Evolutionary conservation across 1,140 invertebrate genomes (phyloP), one percentile per base, ranked within the genome.

Genomic region (Eumeta japonica): DNA sequence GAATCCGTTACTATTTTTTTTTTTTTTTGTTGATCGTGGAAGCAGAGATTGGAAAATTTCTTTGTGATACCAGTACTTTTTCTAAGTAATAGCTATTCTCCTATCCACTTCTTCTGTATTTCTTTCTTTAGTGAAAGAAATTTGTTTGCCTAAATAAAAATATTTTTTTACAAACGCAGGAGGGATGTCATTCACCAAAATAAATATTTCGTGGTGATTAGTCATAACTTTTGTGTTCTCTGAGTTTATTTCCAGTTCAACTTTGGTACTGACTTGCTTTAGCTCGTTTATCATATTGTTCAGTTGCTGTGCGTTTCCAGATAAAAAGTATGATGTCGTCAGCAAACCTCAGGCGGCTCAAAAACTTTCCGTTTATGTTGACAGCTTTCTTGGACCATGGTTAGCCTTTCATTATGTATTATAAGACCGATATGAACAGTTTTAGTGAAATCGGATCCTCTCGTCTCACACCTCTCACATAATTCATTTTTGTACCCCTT

Each of bases 391-490:
- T n/a, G n/a, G n/a, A n/a, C n/a, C n/a, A n/a, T n/a, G n/a, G n/a
- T n/a, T n/a, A n/a, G n/a, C n/a, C n/a, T n/a, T n/a, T n/a, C n/a
- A n/a, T n/a, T 24, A 18, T 12, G 42, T 27, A 16, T 15, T 34
- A 24, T 34, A 45, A 2, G n/a, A 40, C 17, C 11, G 40, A 16
- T 36, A 41, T 46, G 27, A 46, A 46, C n/a, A 37, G 11, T 46
- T 38, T 41, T 28, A 39, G 30, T 29, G 39, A 41, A n/a, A n/a
- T n/a, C n/a, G n/a, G n/a, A n/a, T n/a, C n/a, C n/a, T 19, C 40
- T 17, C 43, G 45, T 40, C 37, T 39, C 0, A 43, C 40, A 10
- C 34, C 45, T 43, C 40, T 37, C n/a, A 34, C 37, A 18, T 37
- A 43, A 16, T 32, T 33, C 2, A 43, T 37, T 20, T 13, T 37